Conservation (phyloP, 2,797 vertebrate species). For the Rhinatrema bivittatum region DNA sequence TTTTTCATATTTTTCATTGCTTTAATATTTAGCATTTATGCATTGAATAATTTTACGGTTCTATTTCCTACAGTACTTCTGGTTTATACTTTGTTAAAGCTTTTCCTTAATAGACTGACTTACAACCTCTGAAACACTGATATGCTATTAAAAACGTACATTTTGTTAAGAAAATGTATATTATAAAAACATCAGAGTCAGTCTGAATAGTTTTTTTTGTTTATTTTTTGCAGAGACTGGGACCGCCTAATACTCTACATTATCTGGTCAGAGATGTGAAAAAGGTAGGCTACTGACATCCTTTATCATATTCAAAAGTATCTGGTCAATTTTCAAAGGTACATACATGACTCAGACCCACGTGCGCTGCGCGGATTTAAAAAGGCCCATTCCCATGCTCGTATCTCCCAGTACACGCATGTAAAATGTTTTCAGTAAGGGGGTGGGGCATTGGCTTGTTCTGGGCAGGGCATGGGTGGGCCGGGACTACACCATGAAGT, state of each 20-base stretch:
- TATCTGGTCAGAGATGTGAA: conserved; percentile 91
- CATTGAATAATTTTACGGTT: background rate
- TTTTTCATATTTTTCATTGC: no score
- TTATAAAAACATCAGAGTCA: background rate
- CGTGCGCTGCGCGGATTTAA: no score
- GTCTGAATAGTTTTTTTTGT: conserved; percentile 38
- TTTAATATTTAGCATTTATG: no score
- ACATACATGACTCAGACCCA: no score
- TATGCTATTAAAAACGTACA: background rate
- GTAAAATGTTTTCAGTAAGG: no score
- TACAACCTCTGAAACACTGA: background rate
- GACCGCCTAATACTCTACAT: conserved; percentile 84
- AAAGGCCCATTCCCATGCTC: no score
- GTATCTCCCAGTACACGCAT: no score
- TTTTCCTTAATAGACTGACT: background rate
- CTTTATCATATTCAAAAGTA: no score
- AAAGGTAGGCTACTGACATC: conserved; percentile 60
- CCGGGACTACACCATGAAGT: no score
- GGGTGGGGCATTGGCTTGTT: no score
- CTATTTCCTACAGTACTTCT: background rate
- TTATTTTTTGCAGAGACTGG: conserved; percentile 76
- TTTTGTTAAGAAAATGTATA: background rate
- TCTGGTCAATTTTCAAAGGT: no score
- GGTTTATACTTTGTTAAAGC: background rate
- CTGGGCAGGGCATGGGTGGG: no score